These are phyloP conservation scores for Champsocephalus esox DNA, from an alignment of 2,797 vertebrate genomes.

Conservation along the genomic window DNA sequence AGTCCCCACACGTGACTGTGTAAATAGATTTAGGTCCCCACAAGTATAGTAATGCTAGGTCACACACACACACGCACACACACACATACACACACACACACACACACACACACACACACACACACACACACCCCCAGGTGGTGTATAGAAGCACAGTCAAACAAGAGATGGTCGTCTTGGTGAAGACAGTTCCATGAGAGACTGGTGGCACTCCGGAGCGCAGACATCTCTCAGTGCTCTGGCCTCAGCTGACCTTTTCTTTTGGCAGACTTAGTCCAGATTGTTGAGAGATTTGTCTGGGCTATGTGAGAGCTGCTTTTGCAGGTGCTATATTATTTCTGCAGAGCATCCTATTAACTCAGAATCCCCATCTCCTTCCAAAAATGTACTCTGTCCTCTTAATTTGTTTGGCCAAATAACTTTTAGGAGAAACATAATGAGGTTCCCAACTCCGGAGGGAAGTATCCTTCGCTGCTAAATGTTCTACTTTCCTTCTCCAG, in stretches of 20 bases:
- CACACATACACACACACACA: too few relatives aligned
- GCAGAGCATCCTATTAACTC: not conserved
- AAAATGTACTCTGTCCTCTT: not conserved
- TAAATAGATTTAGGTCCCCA: too few relatives aligned
- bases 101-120: too few relatives aligned
- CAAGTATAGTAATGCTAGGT: too few relatives aligned
- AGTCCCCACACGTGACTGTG: too few relatives aligned
- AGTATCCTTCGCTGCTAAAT: not conserved
- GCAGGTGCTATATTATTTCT: not conserved
- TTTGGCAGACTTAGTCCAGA: not conserved
- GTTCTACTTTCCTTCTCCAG: not conserved
- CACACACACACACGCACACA: too few relatives aligned
- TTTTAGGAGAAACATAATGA: not conserved
- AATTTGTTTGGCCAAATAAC: not conserved
- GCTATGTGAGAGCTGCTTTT: not conserved
- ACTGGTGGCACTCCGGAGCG: not conserved
- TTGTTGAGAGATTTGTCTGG: not conserved
- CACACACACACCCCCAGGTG: too few relatives aligned
- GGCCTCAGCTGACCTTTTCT: not conserved
- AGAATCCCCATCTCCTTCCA: not conserved
- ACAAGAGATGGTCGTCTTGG: too few relatives aligned
- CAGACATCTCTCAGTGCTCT: constrained; percentile 7
- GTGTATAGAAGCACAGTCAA: too few relatives aligned
- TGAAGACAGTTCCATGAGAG: not conserved
- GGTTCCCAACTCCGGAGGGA: not conserved